Evolutionary conservation across 2,797 vertebrate genomes (phyloP), one percentile per base, ranked within the genome.

Genomic region (Chlorospingus semifuscus): DNA sequence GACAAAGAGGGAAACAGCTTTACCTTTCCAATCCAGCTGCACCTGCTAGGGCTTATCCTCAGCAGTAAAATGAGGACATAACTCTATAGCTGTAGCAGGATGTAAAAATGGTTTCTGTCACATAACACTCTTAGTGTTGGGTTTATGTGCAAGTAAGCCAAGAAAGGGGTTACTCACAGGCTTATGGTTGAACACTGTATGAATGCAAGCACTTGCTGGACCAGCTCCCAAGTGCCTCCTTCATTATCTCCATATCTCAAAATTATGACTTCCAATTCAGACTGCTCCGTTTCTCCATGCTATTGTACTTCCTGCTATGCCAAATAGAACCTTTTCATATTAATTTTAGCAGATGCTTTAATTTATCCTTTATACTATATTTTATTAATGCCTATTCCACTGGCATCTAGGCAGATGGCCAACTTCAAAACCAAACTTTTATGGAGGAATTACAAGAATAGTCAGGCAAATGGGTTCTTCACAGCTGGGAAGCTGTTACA

Each of bases 401-500:
- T 59, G 32, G 27, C 50, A 84, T 69, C 59, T 76, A 86, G 87
- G 89, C 94, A 96, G 91, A 88, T 57, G 52, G 85, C 66, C 94
- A 97, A 83, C 47, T 86, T 93, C 59, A 90, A 94, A 93, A 21
- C 52, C 74, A 86, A 94, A 86, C 49, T 94, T 96, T 95, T 91
- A 89, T 56, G 78, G 71, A 83, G 53, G 61, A 82, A 83, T 83
- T 91, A 94, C 84, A 95, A 85, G 76, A 93, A 91, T 88, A 92
- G 92, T 76, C 79, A 91, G 65, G 83, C 13, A 93, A 96, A 95
- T 78, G 52, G 66, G 77, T 65, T 95, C 82, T 91, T 96, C 94
- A 91, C 91, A 96, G 91, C 92, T 96, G 92, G 91, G 74, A 95
- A 91, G 85, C 87, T 94, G 85, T 91, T 96, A 96, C 59, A 69